Conservation (phyloP, 2,113 vertebrate genomes). For the Galemys pyrenaicus region DNA sequence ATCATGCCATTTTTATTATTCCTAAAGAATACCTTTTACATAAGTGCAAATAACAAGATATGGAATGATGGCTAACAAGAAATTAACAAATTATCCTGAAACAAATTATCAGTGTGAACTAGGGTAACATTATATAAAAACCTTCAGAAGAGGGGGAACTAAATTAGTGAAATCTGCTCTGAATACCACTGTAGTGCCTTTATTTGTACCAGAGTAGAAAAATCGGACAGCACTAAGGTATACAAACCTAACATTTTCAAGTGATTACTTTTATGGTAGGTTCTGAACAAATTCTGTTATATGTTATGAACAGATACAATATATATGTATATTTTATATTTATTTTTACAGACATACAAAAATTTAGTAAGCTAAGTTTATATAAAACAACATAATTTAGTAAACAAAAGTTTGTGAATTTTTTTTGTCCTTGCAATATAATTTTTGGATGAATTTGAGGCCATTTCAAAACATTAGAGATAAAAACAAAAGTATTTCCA, state of each 20-base stretch:
- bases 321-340: not conserved
- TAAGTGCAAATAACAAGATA: constrained; percentile 6
- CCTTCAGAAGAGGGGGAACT: not conserved
- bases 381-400: not conserved
- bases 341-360: not conserved
- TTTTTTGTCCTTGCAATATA: not conserved
- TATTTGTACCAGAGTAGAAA: constrained; percentile 20
- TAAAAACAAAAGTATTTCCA: not conserved
- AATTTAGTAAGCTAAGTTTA: not conserved
- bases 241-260: not conserved
- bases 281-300: constrained; percentile 30
- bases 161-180: not conserved
- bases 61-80: not conserved
- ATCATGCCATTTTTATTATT: constrained; percentile 37
- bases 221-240: not conserved
- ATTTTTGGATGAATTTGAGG: not conserved
- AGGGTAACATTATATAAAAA: not conserved
- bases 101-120: not conserved
- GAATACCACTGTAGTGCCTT: not conserved
- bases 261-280: not conserved
- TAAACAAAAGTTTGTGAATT: not conserved
- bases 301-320: not conserved
- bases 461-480: constrained; percentile 14
- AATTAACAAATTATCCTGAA: constrained; percentile 39
- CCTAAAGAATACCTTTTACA: not conserved